Base-by-base conservation (phyloP, 2,888 invertebrate species). In the Bugula neritina region DNA sequence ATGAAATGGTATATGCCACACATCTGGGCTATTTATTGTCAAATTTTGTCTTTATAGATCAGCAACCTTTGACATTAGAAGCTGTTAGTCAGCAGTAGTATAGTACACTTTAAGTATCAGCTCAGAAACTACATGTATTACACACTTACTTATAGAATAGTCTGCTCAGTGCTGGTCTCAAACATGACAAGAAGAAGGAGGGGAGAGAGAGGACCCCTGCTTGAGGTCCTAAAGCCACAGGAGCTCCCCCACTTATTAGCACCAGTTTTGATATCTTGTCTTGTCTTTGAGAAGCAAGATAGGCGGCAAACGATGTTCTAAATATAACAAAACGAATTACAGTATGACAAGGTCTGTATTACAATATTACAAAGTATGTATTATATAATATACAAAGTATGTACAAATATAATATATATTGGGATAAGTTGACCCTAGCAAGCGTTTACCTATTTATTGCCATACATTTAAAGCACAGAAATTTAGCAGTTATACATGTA, bases 181-280 rank as follows among this genome's bases (percentile, higher is more conserved):
- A 82, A 72, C 87, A 82, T 43, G 77, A 71, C 25, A 84, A 77
- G 69, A 88, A 80, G 76, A 87, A 89, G 69, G 86, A 84, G 43
- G 84, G 85, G 3, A 84, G 74, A 29, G 77, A 75, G 74, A 84
- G 82, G 75, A 88, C 86, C 69, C 85, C 85, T 63, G 86, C 86
- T 58, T 89, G 88, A 3, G 85, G 84, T 34, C 88, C 88, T 72
- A 90, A 84, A 25, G 90, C 89, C 1, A 88, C 89, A 2, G 90
- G 90, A 1, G 89, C 89, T 23, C 90, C 90, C 29, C 90, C 89
- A 80, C 89, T 89, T 75, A 90, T 88, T 76, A 90, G 81, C 71
- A 90, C 87, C 72, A 90, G 80, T 77, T 88, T 88, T n/a, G 86
- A 84, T 52, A 89, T 87, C 78, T 87, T 86, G 73, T 85, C 83